Evolutionary conservation across 1,140 invertebrate species (phyloP), one percentile per base, ranked within the genome.

Genomic region (Sinonovacula constricta): DNA sequence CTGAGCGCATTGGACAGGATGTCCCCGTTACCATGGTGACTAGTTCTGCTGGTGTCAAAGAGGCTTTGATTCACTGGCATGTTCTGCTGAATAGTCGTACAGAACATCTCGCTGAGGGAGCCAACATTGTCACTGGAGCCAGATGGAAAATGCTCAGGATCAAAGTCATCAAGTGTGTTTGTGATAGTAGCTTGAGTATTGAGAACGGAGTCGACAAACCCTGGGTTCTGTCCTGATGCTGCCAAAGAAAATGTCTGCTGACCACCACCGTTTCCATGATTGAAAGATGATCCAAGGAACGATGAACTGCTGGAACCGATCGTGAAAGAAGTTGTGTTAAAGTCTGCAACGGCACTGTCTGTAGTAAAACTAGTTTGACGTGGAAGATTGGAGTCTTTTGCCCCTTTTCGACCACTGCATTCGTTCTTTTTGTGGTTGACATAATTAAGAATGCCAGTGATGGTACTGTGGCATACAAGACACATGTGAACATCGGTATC

Each of bases 381-480:
- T 7, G 39, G 7, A 18, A 45, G 7, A 18, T 45, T 45, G 7
- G 39, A 45, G 18, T 45, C 39, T 45, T 45, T 45, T 7, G 39
- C 18, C 7, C 7, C 18, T 45, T 45, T 45, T n/a, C 75, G 69
- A 28, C 77, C 68, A 24, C 89, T 86, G 84, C 94, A 95, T 83
- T 93, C 89, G 81, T 93, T 90, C 88, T 95, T 96, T 31, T 95
- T 93, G 85, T 97, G 96, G 14, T 92, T 92, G 0, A 97, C 93
- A 87, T 97, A 97, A 86, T 95, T 95, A 18, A 95, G 93, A 0
- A 97, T 91, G 0, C 96, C 95, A 18, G 94, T 90, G 49, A 97
- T 94, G 0, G 95, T 97, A 1, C 93, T 85, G 76, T 95, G 94
- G 91, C 96, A 97, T 83, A 95, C 95, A 69, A 97, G 94, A 88